Evolutionary conservation across 92 coral and sea anemone species (phyloP).

Genomic region (Epizoanthus illoricatus): DNA sequence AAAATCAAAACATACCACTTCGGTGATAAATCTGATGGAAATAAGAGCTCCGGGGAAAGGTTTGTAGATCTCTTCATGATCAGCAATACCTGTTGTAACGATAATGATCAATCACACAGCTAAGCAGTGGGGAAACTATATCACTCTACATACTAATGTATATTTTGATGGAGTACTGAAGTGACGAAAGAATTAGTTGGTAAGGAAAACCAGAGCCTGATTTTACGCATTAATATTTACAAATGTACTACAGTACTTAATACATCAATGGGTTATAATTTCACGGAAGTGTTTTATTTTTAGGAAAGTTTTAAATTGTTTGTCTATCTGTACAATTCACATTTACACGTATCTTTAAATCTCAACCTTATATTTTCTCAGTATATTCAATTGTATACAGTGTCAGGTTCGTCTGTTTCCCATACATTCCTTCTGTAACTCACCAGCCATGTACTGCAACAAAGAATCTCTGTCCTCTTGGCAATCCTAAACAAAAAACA

Average conservation of each 20-base stretch:
- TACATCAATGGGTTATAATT: too few species aligned
- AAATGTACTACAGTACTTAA: too few species aligned
- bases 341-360: too few species aligned
- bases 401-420: neutral
- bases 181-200: too few species aligned
- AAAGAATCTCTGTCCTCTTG: conserved; percentile 60
- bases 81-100: conserved; percentile 57
- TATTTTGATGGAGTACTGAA: too few species aligned
- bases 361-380: neutral
- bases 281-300: too few species aligned
- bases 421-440: neutral
- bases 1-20: conserved; percentile 69
- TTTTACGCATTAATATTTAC: too few species aligned
- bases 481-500: conserved; percentile 34
- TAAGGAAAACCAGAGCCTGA: too few species aligned
- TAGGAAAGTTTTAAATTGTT: too few species aligned
- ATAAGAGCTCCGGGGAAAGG: conserved; percentile 88
- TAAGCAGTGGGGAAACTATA: neutral
- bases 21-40: conserved; percentile 77
- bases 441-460: conserved; percentile 65
- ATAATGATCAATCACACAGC: neutral
- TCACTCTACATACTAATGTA: neutral
- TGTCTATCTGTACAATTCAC: too few species aligned
- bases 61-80: conserved; percentile 71
- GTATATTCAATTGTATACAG: neutral